phyloP scores from a whole-genome alignment of 2,797 vertebrate genomes.

The Eurystomus glaucurus region DNA sequence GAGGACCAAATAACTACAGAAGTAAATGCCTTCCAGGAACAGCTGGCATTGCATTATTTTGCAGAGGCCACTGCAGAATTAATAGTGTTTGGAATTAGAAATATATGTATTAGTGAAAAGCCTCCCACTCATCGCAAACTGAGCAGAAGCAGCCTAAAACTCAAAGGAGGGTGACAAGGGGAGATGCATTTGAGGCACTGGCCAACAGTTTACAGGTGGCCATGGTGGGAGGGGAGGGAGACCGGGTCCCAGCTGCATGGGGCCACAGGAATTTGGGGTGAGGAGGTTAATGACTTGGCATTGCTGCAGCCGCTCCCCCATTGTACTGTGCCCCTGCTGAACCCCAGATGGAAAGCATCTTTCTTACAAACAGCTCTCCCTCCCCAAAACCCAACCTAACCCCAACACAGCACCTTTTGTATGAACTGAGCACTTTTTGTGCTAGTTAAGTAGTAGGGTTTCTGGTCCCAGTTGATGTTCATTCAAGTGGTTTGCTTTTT shows the following conservation, averaged over 20 bases:
- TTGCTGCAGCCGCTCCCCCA: neutral
- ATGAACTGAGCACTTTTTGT: neutral
- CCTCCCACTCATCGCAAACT: neutral
- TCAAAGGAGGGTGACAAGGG: neutral
- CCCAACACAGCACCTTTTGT: neutral
- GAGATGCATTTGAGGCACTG: neutral
- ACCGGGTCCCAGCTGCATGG: neutral
- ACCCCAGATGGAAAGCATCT: neutral
- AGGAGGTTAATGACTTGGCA: slow-evolving; percentile 64
- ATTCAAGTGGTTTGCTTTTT: neutral
- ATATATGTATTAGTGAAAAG: neutral
- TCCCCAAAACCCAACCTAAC: neutral
- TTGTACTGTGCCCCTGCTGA: neutral
- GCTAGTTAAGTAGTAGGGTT: neutral
- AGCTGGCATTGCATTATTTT: neutral
- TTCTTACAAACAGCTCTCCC: neutral
- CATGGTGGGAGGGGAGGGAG: neutral
- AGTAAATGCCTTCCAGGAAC: neutral
- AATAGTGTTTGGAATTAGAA: rapidly evolving
- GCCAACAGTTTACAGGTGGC: neutral
- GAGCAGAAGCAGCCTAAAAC: neutral
- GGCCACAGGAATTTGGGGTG: slow-evolving; percentile 49
- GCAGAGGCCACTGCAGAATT: neutral
- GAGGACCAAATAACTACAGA: neutral
- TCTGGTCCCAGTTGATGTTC: neutral